Conservation (phyloP, 2,888 invertebrate genomes). For the Pecten maximus region DNA sequence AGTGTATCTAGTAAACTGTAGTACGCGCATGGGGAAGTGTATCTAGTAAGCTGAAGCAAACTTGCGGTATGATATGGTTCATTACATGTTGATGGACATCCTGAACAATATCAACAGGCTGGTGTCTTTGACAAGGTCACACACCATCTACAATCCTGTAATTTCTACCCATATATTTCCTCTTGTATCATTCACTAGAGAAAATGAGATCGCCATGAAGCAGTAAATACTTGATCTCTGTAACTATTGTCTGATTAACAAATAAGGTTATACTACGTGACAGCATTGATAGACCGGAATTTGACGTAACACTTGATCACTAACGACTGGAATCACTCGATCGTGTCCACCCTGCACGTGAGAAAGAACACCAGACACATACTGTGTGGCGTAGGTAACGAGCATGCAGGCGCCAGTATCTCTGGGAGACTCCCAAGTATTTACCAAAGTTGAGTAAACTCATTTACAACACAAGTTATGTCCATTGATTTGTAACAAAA, state of each 20-base stretch:
- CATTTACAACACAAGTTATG: not conserved
- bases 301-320: not conserved
- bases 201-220: not conserved
- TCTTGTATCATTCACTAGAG: not conserved
- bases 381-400: not conserved
- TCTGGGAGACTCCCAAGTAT: not conserved
- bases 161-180: not conserved
- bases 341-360: not conserved
- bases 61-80: not conserved
- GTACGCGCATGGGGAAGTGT: not conserved
- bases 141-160: not conserved
- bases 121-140: not conserved
- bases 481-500: not conserved
- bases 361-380: not conserved
- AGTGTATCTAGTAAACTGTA: no score
- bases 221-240: not conserved
- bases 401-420: not conserved
- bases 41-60: not conserved
- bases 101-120: not conserved
- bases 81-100: not conserved
- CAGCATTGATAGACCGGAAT: not conserved
- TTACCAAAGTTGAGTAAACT: not conserved
- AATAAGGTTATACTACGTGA: not conserved
- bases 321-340: not conserved
- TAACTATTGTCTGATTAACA: not conserved